Evolutionary conservation across 2,797 vertebrate genomes (phyloP), one percentile per base, ranked within the genome.

Genomic region (Syngnathus rostellatus): DNA sequence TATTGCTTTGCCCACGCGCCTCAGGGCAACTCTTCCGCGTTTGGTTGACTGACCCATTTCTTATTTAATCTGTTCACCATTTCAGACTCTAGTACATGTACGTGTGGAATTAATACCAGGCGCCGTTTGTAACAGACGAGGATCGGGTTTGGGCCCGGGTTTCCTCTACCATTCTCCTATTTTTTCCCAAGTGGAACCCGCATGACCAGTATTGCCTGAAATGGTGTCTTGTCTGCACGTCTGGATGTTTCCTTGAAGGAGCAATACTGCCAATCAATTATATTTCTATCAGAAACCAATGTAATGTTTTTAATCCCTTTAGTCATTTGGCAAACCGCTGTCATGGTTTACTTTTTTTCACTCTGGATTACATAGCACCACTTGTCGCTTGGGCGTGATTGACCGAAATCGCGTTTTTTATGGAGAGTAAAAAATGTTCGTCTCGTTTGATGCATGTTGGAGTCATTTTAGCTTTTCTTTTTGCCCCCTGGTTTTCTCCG

Each of bases 51-150:
- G 7, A 77, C 69, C 62, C 40, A 65, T 79, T 83, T 82, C 78
- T 83, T 82, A 82, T 87, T 87, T 82, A 80, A 75, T 81, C 73
- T 65, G 68, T 81, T 85, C 81, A 83, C 81, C 61, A 79, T 84
- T 31, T 72, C 83, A 79, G 80, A 87, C 77, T 79, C 45, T 65
- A 68, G 71, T 70, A 45, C 50, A 43, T 68, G 46, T 78, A 45
- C 31, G 31, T 6, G 57, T 23, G 48, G 46, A 25, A 39, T 71
- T 76, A 66, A 67, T 64, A 66, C 45, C 63, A 66, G 65, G 64
- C 68, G 53, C 50, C 60, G 59, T 65, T 46, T 50, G 51, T 66
- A 38, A 64, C 37, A 68, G n/a, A 65, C 31, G 45, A 16, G 6
- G 31, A 21, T 38, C 40, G 46, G 17, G 40, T 62, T 62, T 46